Evolutionary conservation across 2,888 invertebrate genomes (phyloP).

Genomic region (Stratiomys singularior): DNA sequence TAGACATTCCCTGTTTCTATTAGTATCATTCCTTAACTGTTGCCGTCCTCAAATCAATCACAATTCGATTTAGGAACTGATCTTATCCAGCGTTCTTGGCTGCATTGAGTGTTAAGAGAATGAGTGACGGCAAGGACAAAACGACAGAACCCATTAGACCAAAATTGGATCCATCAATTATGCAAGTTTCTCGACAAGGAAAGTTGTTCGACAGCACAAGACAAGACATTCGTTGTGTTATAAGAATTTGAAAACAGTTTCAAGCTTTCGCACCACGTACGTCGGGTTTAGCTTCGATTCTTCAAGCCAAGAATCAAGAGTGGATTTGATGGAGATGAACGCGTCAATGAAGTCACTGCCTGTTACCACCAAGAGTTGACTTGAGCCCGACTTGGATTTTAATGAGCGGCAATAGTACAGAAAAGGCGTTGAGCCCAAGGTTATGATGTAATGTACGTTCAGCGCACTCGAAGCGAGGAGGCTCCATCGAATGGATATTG

Average conservation of each 20-base stretch:
- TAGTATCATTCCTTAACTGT: too few species aligned
- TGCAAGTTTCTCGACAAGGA: conserved; percentile 24
- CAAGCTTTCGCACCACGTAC: not conserved
- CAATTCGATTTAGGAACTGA: not conserved
- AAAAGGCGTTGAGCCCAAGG: conserved; percentile 41
- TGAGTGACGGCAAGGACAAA: not conserved
- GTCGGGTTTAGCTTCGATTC: not conserved
- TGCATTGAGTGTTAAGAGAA: not conserved
- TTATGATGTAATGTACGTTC: conserved; percentile 37
- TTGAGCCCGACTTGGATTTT: not conserved
- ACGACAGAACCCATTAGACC: not conserved
- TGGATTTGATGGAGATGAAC: not conserved
- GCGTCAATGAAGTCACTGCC: conserved; percentile 18
- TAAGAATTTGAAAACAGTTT: not conserved
- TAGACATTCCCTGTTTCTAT: too few species aligned
- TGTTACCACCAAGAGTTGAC: not conserved
- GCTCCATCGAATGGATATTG: not conserved
- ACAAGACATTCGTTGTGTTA: not conserved
- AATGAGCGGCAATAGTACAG: conserved; percentile 4
- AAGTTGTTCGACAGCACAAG: conserved; percentile 18
- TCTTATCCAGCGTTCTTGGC: not conserved
- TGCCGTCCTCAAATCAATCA: too few species aligned
- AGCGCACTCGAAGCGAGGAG: not conserved
- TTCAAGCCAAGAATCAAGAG: not conserved
- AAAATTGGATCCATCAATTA: conserved; percentile 13